A percentile compares a stretch with the other conserved stretches of the same genome.
phyloP scores from a whole-genome alignment of 2,888 invertebrate species.

The Xestia rhomboidea region DNA sequence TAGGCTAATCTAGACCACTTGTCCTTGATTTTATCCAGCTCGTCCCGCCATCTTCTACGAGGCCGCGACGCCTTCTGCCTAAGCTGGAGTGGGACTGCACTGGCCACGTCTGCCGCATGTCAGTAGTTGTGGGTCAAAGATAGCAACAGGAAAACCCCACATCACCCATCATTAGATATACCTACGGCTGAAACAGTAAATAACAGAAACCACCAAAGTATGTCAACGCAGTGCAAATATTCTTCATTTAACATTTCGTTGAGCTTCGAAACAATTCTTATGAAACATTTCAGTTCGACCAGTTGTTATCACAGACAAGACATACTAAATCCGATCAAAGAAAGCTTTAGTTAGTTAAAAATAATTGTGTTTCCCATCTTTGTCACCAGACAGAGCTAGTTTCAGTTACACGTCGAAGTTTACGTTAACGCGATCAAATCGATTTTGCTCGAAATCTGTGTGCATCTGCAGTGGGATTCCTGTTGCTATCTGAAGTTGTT shows the following conservation, averaged over 20 bases:
- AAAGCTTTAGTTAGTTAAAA: background rate
- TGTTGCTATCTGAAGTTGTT: slow-evolving; percentile 6
- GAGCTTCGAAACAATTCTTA: slow-evolving; percentile 37
- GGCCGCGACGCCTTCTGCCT: too few species aligned
- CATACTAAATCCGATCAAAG: background rate
- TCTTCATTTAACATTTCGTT: slow-evolving; percentile 75
- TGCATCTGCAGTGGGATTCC: background rate
- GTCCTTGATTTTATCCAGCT: too few species aligned
- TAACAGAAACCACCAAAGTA: slow-evolving; percentile 55
- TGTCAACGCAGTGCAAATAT: slow-evolving; percentile 73
- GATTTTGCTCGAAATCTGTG: slow-evolving; percentile 8
- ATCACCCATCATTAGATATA: slow-evolving; percentile 67
- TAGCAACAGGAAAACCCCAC: slow-evolving; percentile 18
- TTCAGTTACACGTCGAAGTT: background rate
- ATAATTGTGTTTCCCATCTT: background rate
- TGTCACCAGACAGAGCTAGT: background rate
- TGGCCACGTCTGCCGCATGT: too few species aligned
- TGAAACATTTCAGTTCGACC: slow-evolving; percentile 21
- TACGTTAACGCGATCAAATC: background rate
- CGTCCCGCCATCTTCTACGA: too few species aligned
- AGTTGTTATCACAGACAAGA: background rate
- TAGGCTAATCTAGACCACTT: too few species aligned
- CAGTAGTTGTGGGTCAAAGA: background rate
- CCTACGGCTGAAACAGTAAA: slow-evolving; percentile 64
- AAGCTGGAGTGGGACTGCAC: too few species aligned